These are phyloP conservation scores for Clarias macrocephalus DNA, from an alignment of 2,113 vertebrate species.

Conservation along the genomic window DNA sequence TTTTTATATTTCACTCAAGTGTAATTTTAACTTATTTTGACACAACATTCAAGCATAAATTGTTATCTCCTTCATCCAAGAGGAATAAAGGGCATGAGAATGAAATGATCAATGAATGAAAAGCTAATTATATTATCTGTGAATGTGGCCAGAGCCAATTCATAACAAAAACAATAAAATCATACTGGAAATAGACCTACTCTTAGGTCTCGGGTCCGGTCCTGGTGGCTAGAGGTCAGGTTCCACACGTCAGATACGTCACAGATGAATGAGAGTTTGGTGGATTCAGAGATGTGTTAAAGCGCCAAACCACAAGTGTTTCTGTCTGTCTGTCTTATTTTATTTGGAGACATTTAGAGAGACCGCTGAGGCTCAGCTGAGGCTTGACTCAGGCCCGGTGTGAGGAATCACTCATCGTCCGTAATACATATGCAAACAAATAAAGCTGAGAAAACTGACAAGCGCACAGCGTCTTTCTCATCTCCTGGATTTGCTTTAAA, in stretches of 20 bases:
- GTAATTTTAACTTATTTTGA: neutral
- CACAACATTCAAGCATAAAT: too few species aligned
- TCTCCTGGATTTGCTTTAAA: neutral
- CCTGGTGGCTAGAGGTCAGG: conserved; percentile 8
- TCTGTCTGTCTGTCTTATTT: conserved; percentile 51
- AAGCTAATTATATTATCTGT: neutral
- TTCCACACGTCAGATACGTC: conserved; percentile 38
- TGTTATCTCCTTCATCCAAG: neutral
- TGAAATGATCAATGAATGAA: too few species aligned
- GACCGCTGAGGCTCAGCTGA: conserved; percentile 28
- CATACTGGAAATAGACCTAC: conserved; percentile 9
- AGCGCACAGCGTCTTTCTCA: conserved; percentile 8
- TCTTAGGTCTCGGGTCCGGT: conserved; percentile 25
- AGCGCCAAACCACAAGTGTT: conserved; percentile 43
- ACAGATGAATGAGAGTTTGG: conserved; percentile 27
- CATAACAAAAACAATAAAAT: conserved; percentile 14
- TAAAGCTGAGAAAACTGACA: conserved; percentile 41
- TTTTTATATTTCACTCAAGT: neutral
- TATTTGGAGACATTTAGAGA: conserved; percentile 32
- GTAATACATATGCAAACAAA: conserved; percentile 45
- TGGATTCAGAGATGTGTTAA: conserved; percentile 15
- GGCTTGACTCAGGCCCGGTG: conserved; percentile 40
- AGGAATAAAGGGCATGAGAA: neutral
- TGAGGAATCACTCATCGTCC: conserved; percentile 43
- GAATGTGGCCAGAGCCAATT: neutral